Percentiles rank a stretch among this genome's conserved stretches.
Conservation (phyloP, 1,140 invertebrate species). For the Liolophura sinensis region DNA sequence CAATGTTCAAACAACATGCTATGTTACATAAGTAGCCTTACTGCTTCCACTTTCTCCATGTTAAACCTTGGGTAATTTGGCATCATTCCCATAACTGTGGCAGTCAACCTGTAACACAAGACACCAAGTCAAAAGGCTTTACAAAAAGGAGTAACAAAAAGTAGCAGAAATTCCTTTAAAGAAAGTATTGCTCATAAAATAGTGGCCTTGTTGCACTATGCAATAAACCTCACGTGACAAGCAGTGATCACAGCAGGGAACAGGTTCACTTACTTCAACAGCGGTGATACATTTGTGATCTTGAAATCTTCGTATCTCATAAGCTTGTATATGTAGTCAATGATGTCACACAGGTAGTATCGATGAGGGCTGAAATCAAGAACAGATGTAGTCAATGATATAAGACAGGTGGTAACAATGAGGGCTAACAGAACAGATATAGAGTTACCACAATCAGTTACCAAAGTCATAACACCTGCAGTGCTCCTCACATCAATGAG, state of each 20-base stretch:
- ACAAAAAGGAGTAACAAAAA: no score
- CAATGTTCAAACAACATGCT: neutral
- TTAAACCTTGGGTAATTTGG: slow-evolving; percentile 64
- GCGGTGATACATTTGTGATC: slow-evolving; percentile 50
- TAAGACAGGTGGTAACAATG: no score
- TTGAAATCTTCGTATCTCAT: slow-evolving; percentile 68
- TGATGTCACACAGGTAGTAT: slow-evolving; percentile 77
- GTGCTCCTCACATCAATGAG: no score
- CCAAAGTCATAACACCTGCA: no score
- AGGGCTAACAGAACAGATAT: no score
- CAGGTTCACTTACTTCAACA: slow-evolving; percentile 67
- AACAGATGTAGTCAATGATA: no score
- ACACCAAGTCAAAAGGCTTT: neutral
- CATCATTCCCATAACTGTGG: slow-evolving; percentile 16
- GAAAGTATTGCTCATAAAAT: no score
- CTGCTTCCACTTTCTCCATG: slow-evolving; percentile 65
- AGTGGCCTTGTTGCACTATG: no score
- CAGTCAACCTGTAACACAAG: slow-evolving; percentile 22
- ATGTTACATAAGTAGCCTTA: neutral
- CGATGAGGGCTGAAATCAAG: slow-evolving; percentile 71
- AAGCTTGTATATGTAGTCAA: slow-evolving; percentile 75
- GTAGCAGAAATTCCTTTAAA: no score
- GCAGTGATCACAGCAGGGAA: neutral
- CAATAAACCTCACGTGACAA: no score
- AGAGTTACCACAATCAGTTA: no score